phyloP scores from a whole-genome alignment of 2,797 vertebrate species.

The Microhierax caerulescens region DNA sequence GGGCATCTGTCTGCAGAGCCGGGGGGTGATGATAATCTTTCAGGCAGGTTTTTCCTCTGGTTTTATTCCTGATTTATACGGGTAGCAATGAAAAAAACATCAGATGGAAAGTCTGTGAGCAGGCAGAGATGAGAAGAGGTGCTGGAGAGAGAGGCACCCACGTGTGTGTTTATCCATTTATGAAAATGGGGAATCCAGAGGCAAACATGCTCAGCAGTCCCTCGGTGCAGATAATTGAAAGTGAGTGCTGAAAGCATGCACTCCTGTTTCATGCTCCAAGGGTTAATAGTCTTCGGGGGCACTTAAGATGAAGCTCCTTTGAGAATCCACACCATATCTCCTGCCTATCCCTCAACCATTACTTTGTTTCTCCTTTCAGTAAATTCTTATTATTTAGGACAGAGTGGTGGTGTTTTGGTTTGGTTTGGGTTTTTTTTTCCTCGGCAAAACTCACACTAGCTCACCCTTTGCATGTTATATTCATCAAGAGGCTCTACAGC shows the following conservation, averaged over 20 bases:
- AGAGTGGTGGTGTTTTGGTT: background rate
- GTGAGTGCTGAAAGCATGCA: background rate
- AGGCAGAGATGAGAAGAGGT: background rate
- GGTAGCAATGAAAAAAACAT: background rate
- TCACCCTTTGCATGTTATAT: background rate
- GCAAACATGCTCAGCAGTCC: background rate
- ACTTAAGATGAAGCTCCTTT: background rate
- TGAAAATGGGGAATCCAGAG: slow-evolving; percentile 4
- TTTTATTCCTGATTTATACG: background rate
- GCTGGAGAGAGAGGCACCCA: background rate
- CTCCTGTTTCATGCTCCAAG: background rate
- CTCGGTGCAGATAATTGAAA: background rate
- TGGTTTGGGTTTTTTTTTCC: background rate
- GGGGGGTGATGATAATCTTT: background rate
- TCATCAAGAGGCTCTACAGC: background rate
- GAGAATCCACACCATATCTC: background rate
- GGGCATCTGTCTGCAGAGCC: background rate
- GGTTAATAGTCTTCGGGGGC: slow-evolving; percentile 37
- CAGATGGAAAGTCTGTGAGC: background rate
- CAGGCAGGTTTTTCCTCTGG: background rate
- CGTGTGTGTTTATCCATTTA: background rate
- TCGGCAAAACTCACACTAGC: background rate
- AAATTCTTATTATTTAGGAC: slow-evolving; percentile 21
- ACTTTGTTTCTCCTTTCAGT: slow-evolving; percentile 29
- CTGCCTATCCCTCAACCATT: background rate